A percentile compares a stretch with the other conserved stretches of the same genome.
Evolutionary conservation across 2,888 invertebrate species (phyloP).

Genomic region (Acanthoscelides obtectus): DNA sequence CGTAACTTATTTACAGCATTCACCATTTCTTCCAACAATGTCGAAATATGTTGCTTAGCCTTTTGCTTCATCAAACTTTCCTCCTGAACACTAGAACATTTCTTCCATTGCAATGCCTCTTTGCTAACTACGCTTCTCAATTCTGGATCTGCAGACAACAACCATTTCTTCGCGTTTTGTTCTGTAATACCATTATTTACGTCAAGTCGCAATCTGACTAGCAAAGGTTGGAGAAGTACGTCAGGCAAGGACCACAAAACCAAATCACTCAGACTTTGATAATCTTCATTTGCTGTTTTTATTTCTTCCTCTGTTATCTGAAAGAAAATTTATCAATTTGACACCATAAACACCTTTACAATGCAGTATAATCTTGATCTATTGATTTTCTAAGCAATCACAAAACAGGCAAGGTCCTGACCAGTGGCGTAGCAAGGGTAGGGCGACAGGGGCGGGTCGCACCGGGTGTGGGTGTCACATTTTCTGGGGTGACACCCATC

Average conservation of each 20-base stretch:
- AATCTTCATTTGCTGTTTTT: conserved; percentile 63
- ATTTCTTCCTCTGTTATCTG: conserved; percentile 66
- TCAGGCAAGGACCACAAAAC: conserved; percentile 78
- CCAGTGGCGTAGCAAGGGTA: too few relatives aligned
- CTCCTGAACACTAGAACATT: conserved; percentile 59
- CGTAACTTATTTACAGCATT: conserved; percentile 74
- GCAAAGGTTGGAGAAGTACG: conserved; percentile 68
- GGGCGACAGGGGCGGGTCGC: too few relatives aligned
- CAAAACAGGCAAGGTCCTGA: too few relatives aligned
- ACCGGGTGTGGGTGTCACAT: too few relatives aligned
- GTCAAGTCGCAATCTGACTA: conserved; percentile 67
- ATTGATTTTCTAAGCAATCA: too few relatives aligned
- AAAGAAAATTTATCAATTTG: too few relatives aligned
- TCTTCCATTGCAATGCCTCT: conserved; percentile 78
- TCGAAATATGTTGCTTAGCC: conserved; percentile 65
- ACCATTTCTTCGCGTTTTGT: conserved; percentile 63
- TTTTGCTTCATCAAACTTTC: conserved; percentile 69
- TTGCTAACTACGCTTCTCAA: conserved; percentile 78
- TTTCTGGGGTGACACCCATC: too few relatives aligned
- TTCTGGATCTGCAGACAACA: conserved; percentile 69
- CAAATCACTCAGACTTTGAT: conserved; percentile 70
- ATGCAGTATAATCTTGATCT: too few relatives aligned
- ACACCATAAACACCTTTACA: too few relatives aligned
- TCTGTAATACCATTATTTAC: conserved; percentile 46
- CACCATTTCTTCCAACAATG: conserved; percentile 68